Conservation (phyloP, 1,140 invertebrate species). For the Holotrichia oblita region DNA sequence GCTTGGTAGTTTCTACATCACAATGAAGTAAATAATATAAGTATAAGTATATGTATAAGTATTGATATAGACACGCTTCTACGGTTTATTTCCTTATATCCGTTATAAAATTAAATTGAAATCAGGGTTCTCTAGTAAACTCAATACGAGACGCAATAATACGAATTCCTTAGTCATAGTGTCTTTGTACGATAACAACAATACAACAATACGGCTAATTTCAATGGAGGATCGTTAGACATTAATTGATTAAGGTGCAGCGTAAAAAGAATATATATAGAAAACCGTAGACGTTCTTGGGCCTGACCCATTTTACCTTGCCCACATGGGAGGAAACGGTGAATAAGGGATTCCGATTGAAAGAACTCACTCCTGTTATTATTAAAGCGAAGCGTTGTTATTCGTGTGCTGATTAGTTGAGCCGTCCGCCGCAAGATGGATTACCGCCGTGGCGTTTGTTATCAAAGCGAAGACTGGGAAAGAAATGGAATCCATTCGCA, state of each 20-base stretch:
- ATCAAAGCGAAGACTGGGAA: conserved; percentile 35
- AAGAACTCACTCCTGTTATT: conserved; percentile 33
- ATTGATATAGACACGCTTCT: too few species aligned
- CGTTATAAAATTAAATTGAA: conserved; percentile 4
- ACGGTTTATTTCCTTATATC: not conserved
- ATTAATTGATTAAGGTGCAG: conserved; percentile 37
- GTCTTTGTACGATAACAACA: conserved; percentile 21
- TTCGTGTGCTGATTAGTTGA: conserved; percentile 47
- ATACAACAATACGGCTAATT: conserved; percentile 27
- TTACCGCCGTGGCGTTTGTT: conserved; percentile 46
- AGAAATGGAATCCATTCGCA: conserved; percentile 28
- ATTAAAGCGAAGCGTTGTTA: conserved; percentile 39
- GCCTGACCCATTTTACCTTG: conserved; percentile 33
- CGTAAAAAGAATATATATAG: conserved; percentile 24
- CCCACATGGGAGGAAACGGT: conserved; percentile 37
- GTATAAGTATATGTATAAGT: too few species aligned
- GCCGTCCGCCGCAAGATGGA: conserved; percentile 46
- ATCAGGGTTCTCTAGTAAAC: not conserved
- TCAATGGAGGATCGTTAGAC: conserved; percentile 18
- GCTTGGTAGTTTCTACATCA: too few species aligned
- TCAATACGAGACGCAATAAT: not conserved
- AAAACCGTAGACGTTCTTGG: not conserved
- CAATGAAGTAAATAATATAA: too few species aligned
- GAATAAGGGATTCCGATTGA: conserved; percentile 38
- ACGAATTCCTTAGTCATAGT: conserved; percentile 11